These are phyloP conservation scores for Cataglyphis rosenhaueri DNA, from an alignment of 2,888 invertebrate genomes.

Conservation along the genomic window DNA sequence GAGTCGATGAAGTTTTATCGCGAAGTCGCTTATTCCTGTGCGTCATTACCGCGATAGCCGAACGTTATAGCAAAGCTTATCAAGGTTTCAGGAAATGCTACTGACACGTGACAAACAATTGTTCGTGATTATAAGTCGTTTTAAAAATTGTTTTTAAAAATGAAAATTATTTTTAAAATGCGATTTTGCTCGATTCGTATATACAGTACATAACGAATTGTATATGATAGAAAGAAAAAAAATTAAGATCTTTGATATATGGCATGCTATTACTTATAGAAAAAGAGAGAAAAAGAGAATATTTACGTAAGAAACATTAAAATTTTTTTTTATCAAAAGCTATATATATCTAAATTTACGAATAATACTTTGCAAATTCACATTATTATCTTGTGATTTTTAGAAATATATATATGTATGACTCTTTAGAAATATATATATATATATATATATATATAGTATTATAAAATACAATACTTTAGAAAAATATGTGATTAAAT, in stretches of 20 bases:
- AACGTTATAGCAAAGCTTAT: constrained; percentile 61
- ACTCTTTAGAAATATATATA: background rate
- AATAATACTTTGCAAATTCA: background rate
- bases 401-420: background rate
- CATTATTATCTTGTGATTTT: background rate
- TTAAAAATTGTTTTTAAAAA: background rate
- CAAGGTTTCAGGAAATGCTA: constrained; percentile 65
- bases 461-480: background rate
- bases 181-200: background rate
- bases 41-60: constrained; percentile 67
- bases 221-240: background rate
- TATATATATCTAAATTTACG: background rate
- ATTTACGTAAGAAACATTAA: background rate
- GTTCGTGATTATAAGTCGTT: constrained; percentile 52
- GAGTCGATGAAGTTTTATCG: constrained; percentile 64
- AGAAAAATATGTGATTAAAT: background rate
- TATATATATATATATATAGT: background rate
- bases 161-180: background rate
- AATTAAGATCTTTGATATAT: background rate
- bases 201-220: background rate
- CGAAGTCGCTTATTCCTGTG: constrained; percentile 63
- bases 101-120: constrained; percentile 55
- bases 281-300: background rate
- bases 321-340: background rate
- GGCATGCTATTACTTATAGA: background rate